Base-by-base conservation (phyloP, 2,888 invertebrate genomes). In the Agrotis segetum region DNA sequence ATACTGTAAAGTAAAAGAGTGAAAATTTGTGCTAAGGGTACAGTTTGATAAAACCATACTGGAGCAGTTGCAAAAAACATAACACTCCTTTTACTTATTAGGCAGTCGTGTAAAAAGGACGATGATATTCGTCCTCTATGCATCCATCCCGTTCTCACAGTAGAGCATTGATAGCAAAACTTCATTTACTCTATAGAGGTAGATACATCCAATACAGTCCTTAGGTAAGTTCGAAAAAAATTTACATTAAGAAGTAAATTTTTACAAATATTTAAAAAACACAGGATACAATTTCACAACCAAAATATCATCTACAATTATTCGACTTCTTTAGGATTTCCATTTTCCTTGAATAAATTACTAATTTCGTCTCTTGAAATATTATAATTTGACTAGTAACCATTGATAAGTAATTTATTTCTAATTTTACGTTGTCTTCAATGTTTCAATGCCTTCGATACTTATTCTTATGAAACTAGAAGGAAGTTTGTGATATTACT, bases 301-400 rank as follows among this genome's bases (percentile, higher is more conserved):
- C 72, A 63, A 67, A 72, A 56, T 67, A 67, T 67, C n/a, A 44
- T 14, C n/a, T 67, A 49, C 1, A 47, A n/a, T 17, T 47, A 74
- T 16, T 21, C 55, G n/a, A 56, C 9, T 67, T 66, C 13, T 29
- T n/a, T 34, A 55, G 9, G 21, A 55, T 49, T 21, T n/a, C 29
- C 21, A 17, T 44, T 56, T 49, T 50, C 40, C 40, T 58, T 58
- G 17, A 29, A 24, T 46, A 55, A 60, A 34, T 67, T 46, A 46
- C 49, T n/a, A 19, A 17, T 50, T 34, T 19, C 19, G 29, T 24
- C 19, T 53, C 13, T 44, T 19, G 16, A 24, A 17, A 3, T n/a
- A 7, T 65, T 40, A 67, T 46, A 72, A 76, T 50, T 76, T 76
- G 72, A 72, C 72, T 72, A 72, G 72, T 58, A 7, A 46, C 13